phyloP scores from a whole-genome alignment of 2,113 vertebrate species.

The Hiodon tergisus region DNA sequence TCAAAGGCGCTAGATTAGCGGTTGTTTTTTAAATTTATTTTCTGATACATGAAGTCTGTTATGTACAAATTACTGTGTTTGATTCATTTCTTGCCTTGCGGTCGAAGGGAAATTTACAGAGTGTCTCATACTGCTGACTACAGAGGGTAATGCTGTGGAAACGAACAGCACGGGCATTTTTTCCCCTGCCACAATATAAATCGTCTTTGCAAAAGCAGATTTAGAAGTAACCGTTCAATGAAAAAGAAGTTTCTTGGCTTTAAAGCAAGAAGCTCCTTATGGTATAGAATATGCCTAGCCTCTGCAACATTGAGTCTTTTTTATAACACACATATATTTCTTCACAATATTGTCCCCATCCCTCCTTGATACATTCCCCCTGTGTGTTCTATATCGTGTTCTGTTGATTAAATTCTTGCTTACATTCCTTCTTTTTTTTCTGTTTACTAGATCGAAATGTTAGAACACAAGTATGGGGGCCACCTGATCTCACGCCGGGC shows the following conservation, averaged over 20 bases:
- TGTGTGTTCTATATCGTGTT: no score
- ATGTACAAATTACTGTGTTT: neutral
- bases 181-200: neutral
- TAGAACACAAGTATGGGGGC: constrained; percentile 96
- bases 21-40: no score
- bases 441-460: constrained; percentile 84
- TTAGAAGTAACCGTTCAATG: no score
- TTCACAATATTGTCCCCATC: neutral
- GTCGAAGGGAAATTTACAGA: constrained; percentile 8
- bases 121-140: neutral
- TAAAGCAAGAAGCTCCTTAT: neutral
- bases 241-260: neutral
- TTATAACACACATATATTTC: constrained; percentile 2
- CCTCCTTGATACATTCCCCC: neutral
- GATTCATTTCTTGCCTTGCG: neutral
- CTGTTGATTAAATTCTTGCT: neutral
- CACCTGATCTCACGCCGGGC: constrained; percentile 89
- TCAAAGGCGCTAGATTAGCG: neutral
- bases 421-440: neutral
- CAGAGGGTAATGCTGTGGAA: neutral
- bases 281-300: neutral
- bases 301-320: neutral
- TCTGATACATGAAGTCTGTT: neutral
- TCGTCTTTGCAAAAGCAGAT: neutral
- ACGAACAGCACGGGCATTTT: neutral